These are phyloP conservation scores for Sebastes hubbsi DNA, from an alignment of 2,797 vertebrate species.

Conservation along the genomic window DNA sequence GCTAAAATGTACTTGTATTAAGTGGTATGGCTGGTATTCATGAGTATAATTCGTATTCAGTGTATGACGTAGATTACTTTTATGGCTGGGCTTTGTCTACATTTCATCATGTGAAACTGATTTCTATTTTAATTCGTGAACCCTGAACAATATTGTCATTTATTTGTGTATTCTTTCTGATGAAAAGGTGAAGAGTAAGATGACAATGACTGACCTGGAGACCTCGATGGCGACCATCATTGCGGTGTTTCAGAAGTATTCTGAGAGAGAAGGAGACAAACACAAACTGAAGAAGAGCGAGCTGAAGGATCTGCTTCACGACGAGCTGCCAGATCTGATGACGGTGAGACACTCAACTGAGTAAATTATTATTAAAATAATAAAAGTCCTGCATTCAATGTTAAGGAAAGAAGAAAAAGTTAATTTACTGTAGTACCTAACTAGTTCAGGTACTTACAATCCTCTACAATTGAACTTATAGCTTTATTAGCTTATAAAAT, in stretches of 20 bases:
- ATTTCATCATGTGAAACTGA: no score
- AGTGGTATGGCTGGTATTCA: no score
- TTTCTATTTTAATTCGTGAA: no score
- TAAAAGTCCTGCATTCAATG: background rate
- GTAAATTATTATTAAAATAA: background rate
- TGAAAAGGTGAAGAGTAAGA: background rate
- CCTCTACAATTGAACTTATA: no score
- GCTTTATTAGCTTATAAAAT: no score
- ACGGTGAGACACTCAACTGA: slow-evolving; percentile 69
- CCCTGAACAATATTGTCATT: background rate
- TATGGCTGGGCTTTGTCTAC: no score
- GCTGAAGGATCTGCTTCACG: slow-evolving; percentile 87
- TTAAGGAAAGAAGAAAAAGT: no score
- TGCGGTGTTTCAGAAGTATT: slow-evolving; percentile 86
- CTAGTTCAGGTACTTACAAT: no score
- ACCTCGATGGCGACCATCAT: slow-evolving; percentile 85
- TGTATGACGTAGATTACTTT: no score
- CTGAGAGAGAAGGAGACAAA: slow-evolving; percentile 86
- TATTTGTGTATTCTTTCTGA: background rate
- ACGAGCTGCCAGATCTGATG: slow-evolving; percentile 83
- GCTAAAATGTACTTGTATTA: no score
- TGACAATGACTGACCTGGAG: slow-evolving; percentile 87
- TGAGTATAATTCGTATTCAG: no score
- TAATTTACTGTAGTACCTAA: no score
- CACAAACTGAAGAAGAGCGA: slow-evolving; percentile 90